These are phyloP conservation scores for Watsonalla cultraria DNA, from an alignment of 2,888 invertebrate genomes.

Conservation along the genomic window DNA sequence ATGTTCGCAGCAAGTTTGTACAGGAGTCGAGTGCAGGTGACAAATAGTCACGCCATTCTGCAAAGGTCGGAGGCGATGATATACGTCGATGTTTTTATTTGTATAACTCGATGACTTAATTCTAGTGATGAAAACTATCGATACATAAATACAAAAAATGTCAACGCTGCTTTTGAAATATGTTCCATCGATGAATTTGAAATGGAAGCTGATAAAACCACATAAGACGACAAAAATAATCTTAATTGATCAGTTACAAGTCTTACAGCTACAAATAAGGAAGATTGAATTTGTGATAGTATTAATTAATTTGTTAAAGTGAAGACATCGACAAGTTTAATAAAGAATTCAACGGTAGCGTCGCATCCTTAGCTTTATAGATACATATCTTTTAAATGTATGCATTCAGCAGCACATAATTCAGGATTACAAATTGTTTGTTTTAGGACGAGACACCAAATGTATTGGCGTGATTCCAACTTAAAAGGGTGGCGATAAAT, in stretches of 20 bases:
- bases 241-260: neutral
- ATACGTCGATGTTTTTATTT: conserved; percentile 73
- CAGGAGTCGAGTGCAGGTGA: conserved; percentile 75
- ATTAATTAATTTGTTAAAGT: conserved; percentile 8
- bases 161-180: neutral
- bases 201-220: neutral
- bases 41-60: conserved; percentile 74
- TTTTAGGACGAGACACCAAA: conserved; percentile 74
- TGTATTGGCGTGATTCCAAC: conserved; percentile 73
- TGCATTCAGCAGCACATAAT: conserved; percentile 77
- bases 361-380: conserved; percentile 63
- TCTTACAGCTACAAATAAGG: neutral
- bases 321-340: conserved; percentile 17
- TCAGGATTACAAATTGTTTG: conserved; percentile 79
- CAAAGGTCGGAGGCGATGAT: conserved; percentile 63
- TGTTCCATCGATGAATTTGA: neutral
- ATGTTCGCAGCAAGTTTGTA: conserved; percentile 66
- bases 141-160: conserved; percentile 13
- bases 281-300: neutral
- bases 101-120: conserved; percentile 68
- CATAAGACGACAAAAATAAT: neutral
- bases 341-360: conserved; percentile 10
- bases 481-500: conserved; percentile 75
- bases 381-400: conserved; percentile 77
- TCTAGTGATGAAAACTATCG: conserved; percentile 55